Percentiles rank a stretch among this genome's conserved stretches.
These are phyloP conservation scores for Drosophila neocordata DNA, from an alignment of 1,140 invertebrate genomes.

Conservation along the genomic window DNA sequence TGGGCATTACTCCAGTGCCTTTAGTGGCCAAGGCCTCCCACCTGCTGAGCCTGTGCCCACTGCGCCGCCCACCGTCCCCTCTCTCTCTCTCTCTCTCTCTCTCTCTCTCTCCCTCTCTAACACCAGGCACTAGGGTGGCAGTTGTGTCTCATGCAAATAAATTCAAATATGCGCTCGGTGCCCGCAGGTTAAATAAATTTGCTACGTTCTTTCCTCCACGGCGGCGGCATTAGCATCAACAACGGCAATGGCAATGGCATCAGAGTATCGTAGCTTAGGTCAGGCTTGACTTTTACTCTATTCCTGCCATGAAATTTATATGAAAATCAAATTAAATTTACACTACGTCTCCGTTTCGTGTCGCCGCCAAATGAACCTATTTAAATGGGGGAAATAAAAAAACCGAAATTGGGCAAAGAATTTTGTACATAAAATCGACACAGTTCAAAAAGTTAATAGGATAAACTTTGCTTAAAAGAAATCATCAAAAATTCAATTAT, in stretches of 20 bases:
- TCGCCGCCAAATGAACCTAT: constrained; percentile 43
- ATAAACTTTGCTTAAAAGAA: not conserved
- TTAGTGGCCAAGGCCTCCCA: constrained; percentile 35
- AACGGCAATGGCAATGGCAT: not conserved
- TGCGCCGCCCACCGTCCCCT: not conserved
- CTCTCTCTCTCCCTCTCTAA: not conserved
- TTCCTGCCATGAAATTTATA: constrained; percentile 53
- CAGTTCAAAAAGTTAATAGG: no score
- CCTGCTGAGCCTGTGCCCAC: not conserved
- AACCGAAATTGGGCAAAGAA: constrained; percentile 14
- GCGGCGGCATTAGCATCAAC: constrained; percentile 5
- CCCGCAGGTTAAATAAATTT: constrained; percentile 78
- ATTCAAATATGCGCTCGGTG: constrained; percentile 75
- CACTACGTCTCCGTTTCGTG: constrained; percentile 17
- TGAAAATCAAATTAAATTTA: constrained; percentile 70
- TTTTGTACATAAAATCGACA: constrained; percentile 2
- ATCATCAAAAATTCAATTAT: not conserved
- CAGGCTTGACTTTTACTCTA: constrained; percentile 18
- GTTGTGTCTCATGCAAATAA: constrained; percentile 57
- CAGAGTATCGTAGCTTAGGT: constrained; percentile 15
- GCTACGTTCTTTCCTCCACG: constrained; percentile 40
- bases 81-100: no score
- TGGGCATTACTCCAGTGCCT: constrained; percentile 68
- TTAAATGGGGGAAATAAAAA: constrained; percentile 25
- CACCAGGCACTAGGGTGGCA: not conserved